These are phyloP conservation scores for Mesembrinibis cayennensis DNA, from an alignment of 2,113 vertebrate genomes.

Conservation along the genomic window DNA sequence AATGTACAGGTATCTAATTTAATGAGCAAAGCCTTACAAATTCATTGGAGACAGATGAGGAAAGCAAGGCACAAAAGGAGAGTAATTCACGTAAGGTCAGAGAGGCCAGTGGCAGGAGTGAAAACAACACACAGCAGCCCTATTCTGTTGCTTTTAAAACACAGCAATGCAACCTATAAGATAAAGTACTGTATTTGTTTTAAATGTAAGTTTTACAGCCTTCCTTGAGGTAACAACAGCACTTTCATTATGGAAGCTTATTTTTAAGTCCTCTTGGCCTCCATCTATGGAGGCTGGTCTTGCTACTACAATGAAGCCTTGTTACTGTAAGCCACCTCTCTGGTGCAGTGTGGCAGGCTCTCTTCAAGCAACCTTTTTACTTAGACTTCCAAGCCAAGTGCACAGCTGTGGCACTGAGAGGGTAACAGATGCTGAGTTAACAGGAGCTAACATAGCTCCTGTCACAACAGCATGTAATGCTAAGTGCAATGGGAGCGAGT, in stretches of 20 bases:
- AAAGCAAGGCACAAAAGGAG: neutral
- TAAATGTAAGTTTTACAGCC: neutral
- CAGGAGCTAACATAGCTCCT: neutral
- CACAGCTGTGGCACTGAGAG: neutral
- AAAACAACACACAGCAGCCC: neutral
- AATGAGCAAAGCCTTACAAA: neutral
- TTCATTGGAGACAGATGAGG: neutral
- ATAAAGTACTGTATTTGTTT: neutral
- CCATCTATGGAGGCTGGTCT: neutral
- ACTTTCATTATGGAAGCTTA: neutral
- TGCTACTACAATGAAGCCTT: neutral
- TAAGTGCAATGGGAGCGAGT: neutral
- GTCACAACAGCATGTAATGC: neutral
- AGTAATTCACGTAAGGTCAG: neutral
- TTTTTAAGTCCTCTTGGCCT: neutral
- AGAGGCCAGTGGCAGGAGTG: neutral
- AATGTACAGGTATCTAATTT: neutral
- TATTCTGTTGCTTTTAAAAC: neutral
- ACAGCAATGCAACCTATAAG: neutral
- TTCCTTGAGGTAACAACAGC: neutral
- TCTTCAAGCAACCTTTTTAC: neutral
- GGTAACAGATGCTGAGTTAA: neutral
- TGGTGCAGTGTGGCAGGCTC: neutral
- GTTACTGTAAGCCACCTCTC: neutral
- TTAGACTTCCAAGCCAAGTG: neutral